Conservation (phyloP, 2,797 vertebrate genomes). For the Cyclura pinguis region DNA sequence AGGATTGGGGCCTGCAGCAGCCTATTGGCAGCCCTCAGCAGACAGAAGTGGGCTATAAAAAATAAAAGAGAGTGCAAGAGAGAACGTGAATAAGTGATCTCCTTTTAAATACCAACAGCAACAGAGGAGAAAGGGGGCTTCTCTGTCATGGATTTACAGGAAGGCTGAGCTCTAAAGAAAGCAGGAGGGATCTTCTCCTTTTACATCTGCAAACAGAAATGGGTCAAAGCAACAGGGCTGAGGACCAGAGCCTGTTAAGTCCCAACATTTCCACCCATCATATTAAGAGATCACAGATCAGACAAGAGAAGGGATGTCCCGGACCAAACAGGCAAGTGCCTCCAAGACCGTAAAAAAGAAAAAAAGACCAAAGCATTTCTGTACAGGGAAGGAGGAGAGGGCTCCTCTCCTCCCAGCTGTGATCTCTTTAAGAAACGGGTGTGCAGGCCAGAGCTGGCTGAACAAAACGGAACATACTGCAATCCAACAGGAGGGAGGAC, state of each 20-base stretch:
- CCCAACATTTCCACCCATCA: too few relatives aligned
- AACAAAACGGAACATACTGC: background rate
- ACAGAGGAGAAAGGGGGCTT: background rate
- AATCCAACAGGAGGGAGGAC: background rate
- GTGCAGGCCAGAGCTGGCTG: background rate
- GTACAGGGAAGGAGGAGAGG: background rate
- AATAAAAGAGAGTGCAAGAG: too few relatives aligned
- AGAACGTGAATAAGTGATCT: background rate
- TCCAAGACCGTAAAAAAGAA: background rate
- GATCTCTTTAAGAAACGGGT: background rate
- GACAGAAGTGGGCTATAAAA: too few relatives aligned
- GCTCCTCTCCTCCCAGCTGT: background rate
- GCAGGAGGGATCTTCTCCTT: background rate
- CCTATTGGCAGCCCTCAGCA: background rate
- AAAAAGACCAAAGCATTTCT: background rate
- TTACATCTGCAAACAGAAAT: background rate
- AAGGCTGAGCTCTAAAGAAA: background rate
- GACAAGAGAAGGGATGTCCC: background rate
- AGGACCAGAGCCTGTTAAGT: too few relatives aligned
- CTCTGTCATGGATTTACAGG: background rate
- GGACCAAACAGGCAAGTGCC: background rate
- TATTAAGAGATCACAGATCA: too few relatives aligned
- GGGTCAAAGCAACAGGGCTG: background rate
- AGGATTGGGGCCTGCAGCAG: background rate
- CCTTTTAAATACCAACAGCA: background rate